Evolutionary conservation across 2,113 vertebrate species (phyloP).

Genomic region (Tapirus terrestris): DNA sequence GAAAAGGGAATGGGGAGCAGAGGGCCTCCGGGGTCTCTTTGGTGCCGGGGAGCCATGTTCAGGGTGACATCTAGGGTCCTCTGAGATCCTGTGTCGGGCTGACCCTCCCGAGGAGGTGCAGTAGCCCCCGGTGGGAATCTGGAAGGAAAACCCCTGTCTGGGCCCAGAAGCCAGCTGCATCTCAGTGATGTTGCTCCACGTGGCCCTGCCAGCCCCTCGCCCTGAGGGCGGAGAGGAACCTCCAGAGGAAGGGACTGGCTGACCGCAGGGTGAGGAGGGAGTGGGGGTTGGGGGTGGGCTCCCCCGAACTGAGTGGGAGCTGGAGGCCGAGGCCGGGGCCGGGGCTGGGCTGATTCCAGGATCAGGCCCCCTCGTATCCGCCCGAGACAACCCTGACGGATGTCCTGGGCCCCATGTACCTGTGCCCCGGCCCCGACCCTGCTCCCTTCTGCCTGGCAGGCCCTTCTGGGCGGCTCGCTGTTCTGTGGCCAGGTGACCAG

Average conservation of each 20-base stretch:
- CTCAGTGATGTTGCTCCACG: too few relatives aligned
- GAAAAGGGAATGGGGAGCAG: fast-evolving
- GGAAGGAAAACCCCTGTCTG: background rate
- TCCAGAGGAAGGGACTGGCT: background rate
- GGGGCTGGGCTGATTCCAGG: background rate
- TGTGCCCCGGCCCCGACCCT: background rate
- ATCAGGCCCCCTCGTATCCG: background rate
- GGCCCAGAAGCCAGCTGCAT: background rate
- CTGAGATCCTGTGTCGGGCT: background rate
- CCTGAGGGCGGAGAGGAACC: background rate
- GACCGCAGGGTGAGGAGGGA: background rate
- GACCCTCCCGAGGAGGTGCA: background rate
- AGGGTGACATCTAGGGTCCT: background rate
- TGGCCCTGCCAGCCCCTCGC: too few relatives aligned
- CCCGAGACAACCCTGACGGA: background rate
- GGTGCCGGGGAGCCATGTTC: too few relatives aligned
- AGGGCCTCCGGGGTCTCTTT: background rate
- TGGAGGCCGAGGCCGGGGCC: background rate
- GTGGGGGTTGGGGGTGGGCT: fast-evolving
- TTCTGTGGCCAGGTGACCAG: too few relatives aligned
- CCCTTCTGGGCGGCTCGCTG: fast-evolving
- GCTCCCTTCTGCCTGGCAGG: background rate
- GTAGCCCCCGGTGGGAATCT: too few relatives aligned
- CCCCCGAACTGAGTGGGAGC: background rate
- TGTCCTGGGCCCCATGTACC: background rate